These are phyloP conservation scores for Accipiter virgatus DNA, from an alignment of 2,113 vertebrate species.

Conservation along the genomic window DNA sequence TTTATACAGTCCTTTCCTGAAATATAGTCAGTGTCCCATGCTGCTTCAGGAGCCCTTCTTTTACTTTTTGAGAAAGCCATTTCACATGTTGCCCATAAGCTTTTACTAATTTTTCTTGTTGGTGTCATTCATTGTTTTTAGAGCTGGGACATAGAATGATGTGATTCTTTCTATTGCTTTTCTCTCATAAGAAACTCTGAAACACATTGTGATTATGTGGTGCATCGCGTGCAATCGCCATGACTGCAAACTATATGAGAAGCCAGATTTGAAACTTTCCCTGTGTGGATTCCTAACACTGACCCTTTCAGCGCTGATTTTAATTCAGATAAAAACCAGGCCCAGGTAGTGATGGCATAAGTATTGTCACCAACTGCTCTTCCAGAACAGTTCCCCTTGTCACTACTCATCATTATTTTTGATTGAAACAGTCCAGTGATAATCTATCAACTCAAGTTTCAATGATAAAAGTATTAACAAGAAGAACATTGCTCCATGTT, in stretches of 20 bases:
- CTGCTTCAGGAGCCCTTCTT: not conserved
- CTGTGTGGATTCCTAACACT: not conserved
- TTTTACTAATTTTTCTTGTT: not conserved
- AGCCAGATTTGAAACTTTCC: not conserved
- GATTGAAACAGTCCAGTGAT: not conserved
- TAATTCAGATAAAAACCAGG: not conserved
- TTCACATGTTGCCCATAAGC: not conserved
- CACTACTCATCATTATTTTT: not conserved
- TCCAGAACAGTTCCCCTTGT: not conserved
- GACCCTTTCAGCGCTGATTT: not conserved
- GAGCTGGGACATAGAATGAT: not conserved
- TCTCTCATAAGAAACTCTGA: not conserved
- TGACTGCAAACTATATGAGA: not conserved
- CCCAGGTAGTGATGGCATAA: not conserved
- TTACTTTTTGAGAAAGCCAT: not conserved
- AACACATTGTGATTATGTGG: not conserved
- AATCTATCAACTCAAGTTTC: not conserved
- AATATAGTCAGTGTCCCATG: accelerated
- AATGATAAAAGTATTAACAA: not conserved
- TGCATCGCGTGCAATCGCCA: not conserved
- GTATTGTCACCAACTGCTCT: not conserved
- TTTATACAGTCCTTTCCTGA: not conserved
- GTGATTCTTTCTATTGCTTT: not conserved
- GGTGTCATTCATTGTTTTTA: not conserved
- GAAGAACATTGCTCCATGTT: not conserved